phyloP scores from a whole-genome alignment of 2,113 vertebrate species.

The Xiphophorus maculatus region DNA sequence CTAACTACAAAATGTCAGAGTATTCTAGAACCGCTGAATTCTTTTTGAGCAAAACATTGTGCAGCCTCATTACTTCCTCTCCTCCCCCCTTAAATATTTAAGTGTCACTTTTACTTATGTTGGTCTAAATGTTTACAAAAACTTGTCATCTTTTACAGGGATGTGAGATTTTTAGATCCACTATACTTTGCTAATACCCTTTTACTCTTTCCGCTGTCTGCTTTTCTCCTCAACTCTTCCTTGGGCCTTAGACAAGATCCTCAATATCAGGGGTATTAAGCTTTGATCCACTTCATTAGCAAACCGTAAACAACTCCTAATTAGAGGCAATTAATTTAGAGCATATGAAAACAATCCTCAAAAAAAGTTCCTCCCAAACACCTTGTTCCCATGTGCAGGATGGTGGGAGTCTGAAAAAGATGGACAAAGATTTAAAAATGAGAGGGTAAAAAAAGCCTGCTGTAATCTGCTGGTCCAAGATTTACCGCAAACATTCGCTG shows the following conservation, averaged over 20 bases:
- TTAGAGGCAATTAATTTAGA: conserved; percentile 65
- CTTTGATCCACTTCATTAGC: conserved; percentile 69
- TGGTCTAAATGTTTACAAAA: background rate
- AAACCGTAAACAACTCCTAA: conserved; percentile 67
- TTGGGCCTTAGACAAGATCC: conserved; percentile 30
- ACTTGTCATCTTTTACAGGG: background rate
- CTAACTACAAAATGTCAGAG: background rate
- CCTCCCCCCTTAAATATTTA: too few species aligned
- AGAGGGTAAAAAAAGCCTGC: conserved; percentile 39
- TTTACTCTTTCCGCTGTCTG: conserved; percentile 13
- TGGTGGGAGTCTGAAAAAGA: conserved; percentile 11
- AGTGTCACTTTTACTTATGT: background rate
- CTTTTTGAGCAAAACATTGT: background rate
- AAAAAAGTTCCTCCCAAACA: conserved; percentile 39
- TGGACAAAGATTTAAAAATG: conserved; percentile 22
- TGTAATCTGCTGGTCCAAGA: conserved; percentile 64
- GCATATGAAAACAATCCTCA: conserved; percentile 61
- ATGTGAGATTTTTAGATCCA: background rate
- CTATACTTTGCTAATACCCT: conserved; percentile 7
- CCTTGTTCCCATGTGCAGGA: conserved; percentile 27
- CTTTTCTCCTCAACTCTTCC: conserved; percentile 26
- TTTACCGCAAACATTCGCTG: conserved; percentile 65
- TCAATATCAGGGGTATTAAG: conserved; percentile 45
- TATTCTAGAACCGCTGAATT: background rate
- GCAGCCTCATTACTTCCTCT: background rate